These are phyloP conservation scores for Ophiodon elongatus DNA, from an alignment of 2,113 vertebrate species.

Conservation along the genomic window DNA sequence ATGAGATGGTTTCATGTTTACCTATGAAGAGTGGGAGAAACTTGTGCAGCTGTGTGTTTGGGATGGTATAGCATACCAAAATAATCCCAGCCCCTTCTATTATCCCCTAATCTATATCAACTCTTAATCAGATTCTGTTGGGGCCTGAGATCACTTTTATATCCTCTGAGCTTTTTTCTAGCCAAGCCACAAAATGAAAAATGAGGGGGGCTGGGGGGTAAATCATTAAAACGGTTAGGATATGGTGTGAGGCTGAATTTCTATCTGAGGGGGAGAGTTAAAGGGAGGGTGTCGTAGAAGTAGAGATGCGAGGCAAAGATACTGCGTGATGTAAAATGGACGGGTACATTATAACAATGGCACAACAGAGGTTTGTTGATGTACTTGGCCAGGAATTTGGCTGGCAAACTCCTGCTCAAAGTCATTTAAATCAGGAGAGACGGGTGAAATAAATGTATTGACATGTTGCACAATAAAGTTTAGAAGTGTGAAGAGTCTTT, in stretches of 20 bases:
- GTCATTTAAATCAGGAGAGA: background rate
- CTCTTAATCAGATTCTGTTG: slow-evolving; percentile 30
- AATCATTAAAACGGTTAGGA: background rate
- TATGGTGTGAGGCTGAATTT: no score
- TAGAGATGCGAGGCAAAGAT: no score
- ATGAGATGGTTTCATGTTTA: slow-evolving; percentile 23
- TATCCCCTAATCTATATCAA: slow-evolving; percentile 45
- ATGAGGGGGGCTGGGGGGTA: no score
- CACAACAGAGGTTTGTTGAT: no score
- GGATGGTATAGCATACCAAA: background rate
- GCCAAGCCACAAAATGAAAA: background rate
- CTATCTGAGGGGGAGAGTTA: no score
- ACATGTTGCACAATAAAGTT: background rate
- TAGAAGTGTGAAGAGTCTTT: background rate
- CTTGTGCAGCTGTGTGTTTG: slow-evolving; percentile 10
- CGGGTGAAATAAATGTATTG: no score
- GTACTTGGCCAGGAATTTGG: no score
- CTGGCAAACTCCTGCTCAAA: background rate
- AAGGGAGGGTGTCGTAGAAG: no score
- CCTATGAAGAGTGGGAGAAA: slow-evolving; percentile 16
- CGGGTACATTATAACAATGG: no score
- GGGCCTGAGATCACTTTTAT: slow-evolving; percentile 30
- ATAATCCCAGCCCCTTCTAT: slow-evolving; percentile 36
- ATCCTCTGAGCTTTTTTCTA: slow-evolving; percentile 3
- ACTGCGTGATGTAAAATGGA: no score